Evolutionary conservation across 2,888 invertebrate genomes (phyloP).

Genomic region (Empis livida): DNA sequence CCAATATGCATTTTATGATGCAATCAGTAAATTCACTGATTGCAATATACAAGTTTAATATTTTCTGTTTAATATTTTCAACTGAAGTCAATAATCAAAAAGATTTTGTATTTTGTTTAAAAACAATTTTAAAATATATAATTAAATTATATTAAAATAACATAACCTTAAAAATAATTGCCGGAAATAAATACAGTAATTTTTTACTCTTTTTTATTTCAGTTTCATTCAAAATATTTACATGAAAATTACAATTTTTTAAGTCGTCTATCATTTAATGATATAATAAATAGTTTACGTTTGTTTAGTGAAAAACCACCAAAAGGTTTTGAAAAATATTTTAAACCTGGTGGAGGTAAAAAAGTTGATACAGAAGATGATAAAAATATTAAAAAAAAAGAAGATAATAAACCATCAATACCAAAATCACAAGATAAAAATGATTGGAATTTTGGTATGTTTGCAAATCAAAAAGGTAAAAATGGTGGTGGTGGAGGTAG

Average conservation of each 20-base stretch:
- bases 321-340: conserved; percentile 90
- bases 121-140: not conserved
- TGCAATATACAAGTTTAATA: too few relatives aligned
- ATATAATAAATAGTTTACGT: conserved; percentile 16
- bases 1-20: too few relatives aligned
- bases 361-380: conserved; percentile 20
- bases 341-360: conserved; percentile 48
- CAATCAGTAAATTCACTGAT: too few relatives aligned
- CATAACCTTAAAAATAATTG: conserved; percentile 29
- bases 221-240: not conserved
- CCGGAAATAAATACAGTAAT: conserved; percentile 35
- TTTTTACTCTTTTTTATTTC: not conserved
- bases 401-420: conserved; percentile 32
- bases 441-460: conserved; percentile 51
- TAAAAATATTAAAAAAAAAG: conserved; percentile 32
- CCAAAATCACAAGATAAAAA: conserved; percentile 27
- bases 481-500: conserved; percentile 40
- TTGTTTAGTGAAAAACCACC: conserved; percentile 67
- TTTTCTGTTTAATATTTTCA: too few relatives aligned
- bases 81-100: too few relatives aligned
- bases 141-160: not conserved
- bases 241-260: not conserved
- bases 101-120: too few relatives aligned
- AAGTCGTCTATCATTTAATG: not conserved
- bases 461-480: conserved; percentile 32